These are phyloP conservation scores for Meriones psammophilus DNA, from an alignment of 2,797 vertebrate species.

Conservation along the genomic window DNA sequence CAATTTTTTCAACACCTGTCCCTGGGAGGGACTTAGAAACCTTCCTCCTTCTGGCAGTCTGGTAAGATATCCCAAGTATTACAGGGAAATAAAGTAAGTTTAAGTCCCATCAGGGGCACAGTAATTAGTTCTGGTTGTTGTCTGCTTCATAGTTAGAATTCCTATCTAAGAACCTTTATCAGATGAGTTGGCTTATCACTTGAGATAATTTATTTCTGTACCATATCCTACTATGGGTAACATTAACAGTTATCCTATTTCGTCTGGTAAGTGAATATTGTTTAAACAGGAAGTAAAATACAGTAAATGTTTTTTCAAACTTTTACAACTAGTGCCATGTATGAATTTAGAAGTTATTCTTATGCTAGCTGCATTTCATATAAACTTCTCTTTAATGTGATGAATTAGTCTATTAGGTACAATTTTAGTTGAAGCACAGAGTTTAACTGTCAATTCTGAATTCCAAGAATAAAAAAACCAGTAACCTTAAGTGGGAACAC, in stretches of 20 bases:
- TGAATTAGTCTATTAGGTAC: constrained; percentile 32
- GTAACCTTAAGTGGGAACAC: not conserved
- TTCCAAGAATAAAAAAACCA: not conserved
- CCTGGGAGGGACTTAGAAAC: not conserved
- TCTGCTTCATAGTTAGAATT: constrained; percentile 23
- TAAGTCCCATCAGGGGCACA: not conserved
- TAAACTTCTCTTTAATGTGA: not conserved
- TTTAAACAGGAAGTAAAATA: constrained; percentile 37
- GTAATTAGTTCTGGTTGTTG: not conserved
- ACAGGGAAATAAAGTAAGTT: not conserved
- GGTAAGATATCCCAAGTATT: not conserved
- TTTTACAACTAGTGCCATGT: not conserved
- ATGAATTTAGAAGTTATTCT: not conserved
- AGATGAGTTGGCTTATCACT: not conserved
- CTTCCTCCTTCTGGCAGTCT: constrained; percentile 4
- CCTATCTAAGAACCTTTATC: not conserved
- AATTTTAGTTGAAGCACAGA: constrained; percentile 30
- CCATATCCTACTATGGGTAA: constrained; percentile 57
- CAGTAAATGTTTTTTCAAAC: not conserved
- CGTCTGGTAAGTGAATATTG: constrained; percentile 73
- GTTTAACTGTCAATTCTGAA: constrained; percentile 45
- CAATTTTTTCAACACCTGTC: not conserved
- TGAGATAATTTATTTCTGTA: constrained; percentile 70
- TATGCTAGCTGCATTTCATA: not conserved
- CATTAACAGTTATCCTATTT: constrained; percentile 71